Conservation (phyloP, 1,140 invertebrate genomes). For the Drosophila fuyamai region DNA sequence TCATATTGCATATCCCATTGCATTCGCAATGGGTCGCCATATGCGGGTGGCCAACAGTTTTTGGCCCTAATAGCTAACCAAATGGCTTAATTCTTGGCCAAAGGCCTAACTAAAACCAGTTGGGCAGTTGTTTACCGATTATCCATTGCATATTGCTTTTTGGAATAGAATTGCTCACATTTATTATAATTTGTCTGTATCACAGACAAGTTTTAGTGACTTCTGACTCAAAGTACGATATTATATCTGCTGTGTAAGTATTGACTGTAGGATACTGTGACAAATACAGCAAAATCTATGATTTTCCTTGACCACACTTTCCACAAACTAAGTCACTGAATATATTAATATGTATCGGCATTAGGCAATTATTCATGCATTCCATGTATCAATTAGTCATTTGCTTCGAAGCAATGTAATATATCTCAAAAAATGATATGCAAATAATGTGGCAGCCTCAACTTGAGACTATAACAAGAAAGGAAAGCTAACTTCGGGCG, state of each 20-base stretch:
- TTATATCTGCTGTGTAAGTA: too few species aligned
- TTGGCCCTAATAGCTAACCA: constrained; percentile 24
- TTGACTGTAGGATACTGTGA: too few species aligned
- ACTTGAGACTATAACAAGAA: too few species aligned
- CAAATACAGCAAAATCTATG: too few species aligned
- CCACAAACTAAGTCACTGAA: neutral
- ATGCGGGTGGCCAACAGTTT: constrained; percentile 7
- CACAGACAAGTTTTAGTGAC: too few species aligned
- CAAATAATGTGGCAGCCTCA: too few species aligned
- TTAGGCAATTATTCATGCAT: neutral
- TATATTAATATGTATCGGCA: too few species aligned
- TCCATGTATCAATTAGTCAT: neutral
- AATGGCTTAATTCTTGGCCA: constrained; percentile 36
- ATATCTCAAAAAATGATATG: too few species aligned
- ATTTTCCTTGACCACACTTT: neutral
- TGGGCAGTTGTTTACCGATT: neutral
- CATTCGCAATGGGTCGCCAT: neutral
- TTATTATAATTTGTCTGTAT: too few species aligned
- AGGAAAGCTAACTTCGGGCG: too few species aligned
- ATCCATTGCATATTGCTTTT: neutral
- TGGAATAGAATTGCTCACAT: too few species aligned
- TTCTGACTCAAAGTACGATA: too few species aligned
- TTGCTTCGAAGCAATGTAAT: neutral
- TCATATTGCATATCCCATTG: constrained; percentile 14
- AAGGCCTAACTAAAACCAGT: neutral